These are phyloP conservation scores for Mus musculus DNA, from an alignment of 2,113 vertebrate species.

Conservation along the genomic window DNA sequence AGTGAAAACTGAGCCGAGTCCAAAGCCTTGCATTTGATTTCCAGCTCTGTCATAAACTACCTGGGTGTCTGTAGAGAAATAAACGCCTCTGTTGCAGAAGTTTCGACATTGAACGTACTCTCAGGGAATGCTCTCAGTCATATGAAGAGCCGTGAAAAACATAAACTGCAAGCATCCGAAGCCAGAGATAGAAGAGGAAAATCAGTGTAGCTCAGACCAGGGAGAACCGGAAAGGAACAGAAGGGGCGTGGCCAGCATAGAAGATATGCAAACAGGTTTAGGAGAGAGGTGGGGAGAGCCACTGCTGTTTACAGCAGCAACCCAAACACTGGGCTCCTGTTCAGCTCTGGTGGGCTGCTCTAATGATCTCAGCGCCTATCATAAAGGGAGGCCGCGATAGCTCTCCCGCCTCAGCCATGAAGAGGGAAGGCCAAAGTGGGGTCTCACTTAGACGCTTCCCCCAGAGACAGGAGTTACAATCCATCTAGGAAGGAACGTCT, in stretches of 20 bases:
- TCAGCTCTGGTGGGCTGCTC: neutral
- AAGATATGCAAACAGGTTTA: neutral
- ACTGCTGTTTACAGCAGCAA: accelerated
- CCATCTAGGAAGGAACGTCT: neutral
- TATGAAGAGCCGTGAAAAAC: neutral
- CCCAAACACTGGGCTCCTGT: neutral
- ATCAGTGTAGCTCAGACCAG: neutral
- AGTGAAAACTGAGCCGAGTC: neutral
- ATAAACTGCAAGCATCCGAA: neutral
- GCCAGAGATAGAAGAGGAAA: constrained; percentile 8
- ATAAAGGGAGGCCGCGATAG: neutral
- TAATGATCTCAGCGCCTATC: neutral
- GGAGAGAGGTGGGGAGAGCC: neutral
- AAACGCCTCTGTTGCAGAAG: neutral
- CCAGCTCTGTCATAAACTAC: neutral
- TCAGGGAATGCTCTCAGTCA: neutral
- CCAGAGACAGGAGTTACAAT: neutral
- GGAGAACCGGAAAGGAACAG: neutral
- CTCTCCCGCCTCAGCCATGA: neutral
- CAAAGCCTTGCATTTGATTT: neutral
- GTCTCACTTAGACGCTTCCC: neutral
- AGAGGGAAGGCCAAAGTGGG: neutral
- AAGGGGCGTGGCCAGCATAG: accelerated
- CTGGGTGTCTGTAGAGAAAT: neutral
- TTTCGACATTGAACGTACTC: neutral